phyloP scores from a whole-genome alignment of 30 jellyfish, hydroid and myxozoan genomes.

The Phacellophora camtschatica region DNA sequence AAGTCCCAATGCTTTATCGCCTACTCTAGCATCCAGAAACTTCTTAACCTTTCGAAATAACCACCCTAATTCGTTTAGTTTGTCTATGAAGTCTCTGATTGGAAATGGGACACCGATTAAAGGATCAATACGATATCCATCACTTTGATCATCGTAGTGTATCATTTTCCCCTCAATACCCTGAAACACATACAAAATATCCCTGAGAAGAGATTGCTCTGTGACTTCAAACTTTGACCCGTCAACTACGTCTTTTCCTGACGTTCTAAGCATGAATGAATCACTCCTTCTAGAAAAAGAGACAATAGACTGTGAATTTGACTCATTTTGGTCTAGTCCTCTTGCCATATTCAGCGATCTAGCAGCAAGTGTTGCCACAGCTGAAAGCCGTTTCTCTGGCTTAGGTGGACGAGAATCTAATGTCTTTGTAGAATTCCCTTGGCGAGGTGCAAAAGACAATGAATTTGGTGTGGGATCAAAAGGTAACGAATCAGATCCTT shows the following conservation, averaged over 20 bases:
- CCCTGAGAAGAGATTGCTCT: conserved; percentile 85
- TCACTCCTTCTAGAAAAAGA: conserved; percentile 65
- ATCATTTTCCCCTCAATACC: conserved; percentile 95
- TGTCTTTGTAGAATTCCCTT: conserved; percentile 1
- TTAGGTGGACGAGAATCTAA: conserved; percentile 48
- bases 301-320: conserved; percentile 22
- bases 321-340: conserved; percentile 5
- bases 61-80: conserved; percentile 96
- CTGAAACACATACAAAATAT: conserved; percentile 90
- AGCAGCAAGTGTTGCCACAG: conserved; percentile 93
- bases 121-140: conserved; percentile 77
- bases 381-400: conserved; percentile 76
- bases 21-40: conserved; percentile 83
- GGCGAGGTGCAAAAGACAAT: conserved; percentile 77
- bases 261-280: conserved; percentile 52
- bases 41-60: conserved; percentile 83
- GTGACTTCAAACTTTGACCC: conserved; percentile 89
- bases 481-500: conserved; percentile 30
- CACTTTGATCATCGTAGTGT: conserved; percentile 80
- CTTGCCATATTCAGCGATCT: conserved; percentile 68
- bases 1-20: conserved; percentile 95
- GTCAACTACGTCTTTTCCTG: conserved; percentile 70
- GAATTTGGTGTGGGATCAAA: conserved; percentile 84
- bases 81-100: conserved; percentile 82
- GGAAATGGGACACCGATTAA: conserved; percentile 95